These are phyloP conservation scores for Erythrolamprus reginae DNA, from an alignment of 2,113 vertebrate species.

Conservation along the genomic window DNA sequence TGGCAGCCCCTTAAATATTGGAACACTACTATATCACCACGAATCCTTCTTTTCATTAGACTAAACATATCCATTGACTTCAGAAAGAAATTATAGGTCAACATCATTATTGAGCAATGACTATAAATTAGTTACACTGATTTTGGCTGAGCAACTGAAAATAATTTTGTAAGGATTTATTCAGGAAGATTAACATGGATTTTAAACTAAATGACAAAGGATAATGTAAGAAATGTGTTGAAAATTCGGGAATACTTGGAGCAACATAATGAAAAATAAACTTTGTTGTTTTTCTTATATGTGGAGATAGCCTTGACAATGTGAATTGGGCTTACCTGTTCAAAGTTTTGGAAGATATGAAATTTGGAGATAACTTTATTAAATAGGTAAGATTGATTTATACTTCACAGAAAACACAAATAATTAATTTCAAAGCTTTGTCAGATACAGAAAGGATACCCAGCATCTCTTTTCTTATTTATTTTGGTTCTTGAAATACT, in stretches of 20 bases:
- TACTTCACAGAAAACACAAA: neutral
- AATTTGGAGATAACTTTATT: neutral
- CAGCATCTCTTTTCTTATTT: neutral
- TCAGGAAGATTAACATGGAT: too few relatives aligned
- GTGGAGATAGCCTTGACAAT: neutral
- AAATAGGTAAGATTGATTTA: neutral
- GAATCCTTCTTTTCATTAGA: neutral
- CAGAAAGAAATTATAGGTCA: neutral
- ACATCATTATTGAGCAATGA: neutral
- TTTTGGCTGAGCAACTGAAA: too few relatives aligned
- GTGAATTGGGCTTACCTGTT: neutral
- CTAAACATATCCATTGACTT: neutral
- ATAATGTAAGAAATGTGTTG: neutral
- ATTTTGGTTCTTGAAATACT: neutral
- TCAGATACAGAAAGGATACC: neutral
- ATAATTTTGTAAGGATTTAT: too few relatives aligned
- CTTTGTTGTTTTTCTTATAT: neutral
- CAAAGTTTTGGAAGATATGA: neutral
- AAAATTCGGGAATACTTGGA: neutral
- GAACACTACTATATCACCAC: neutral
- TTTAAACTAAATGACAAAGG: too few relatives aligned
- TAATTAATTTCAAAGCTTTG: neutral
- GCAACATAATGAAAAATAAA: neutral
- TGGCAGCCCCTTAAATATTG: neutral
- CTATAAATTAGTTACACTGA: neutral